Percentiles rank a stretch among this genome's conserved stretches.
Conservation (phyloP, 2,113 vertebrate genomes). For the Bothrops jararaca region DNA sequence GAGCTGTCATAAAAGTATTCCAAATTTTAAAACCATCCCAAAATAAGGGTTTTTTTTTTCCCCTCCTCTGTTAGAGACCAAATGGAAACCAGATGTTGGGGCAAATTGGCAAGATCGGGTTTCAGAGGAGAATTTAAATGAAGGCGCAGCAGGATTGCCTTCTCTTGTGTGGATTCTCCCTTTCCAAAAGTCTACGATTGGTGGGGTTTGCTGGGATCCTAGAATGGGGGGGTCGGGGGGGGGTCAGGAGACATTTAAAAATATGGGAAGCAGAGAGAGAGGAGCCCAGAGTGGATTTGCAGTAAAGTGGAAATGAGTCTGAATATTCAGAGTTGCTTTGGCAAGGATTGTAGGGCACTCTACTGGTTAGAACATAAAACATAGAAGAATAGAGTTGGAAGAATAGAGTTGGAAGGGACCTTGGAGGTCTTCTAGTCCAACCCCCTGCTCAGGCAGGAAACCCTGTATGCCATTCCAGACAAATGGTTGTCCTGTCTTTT, state of each 20-base stretch:
- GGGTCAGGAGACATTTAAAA: background rate
- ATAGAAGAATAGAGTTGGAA: background rate
- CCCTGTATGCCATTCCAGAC: background rate
- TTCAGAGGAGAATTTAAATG: slow-evolving; percentile 32
- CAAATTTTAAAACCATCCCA: slow-evolving; percentile 56
- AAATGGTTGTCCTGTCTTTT: background rate
- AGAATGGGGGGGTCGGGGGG: background rate
- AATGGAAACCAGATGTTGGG: slow-evolving; percentile 66
- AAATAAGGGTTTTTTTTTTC: slow-evolving; percentile 27
- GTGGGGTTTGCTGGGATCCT: background rate
- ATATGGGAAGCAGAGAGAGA: background rate
- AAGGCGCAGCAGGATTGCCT: background rate
- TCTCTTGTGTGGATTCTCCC: background rate
- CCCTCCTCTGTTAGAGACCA: slow-evolving; percentile 61
- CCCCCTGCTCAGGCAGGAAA: background rate
- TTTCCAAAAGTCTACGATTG: background rate
- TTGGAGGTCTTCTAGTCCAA: background rate
- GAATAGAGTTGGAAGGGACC: background rate
- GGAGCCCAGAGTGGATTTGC: background rate
- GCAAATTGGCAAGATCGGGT: slow-evolving; percentile 43
- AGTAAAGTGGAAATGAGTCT: background rate
- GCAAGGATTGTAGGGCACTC: background rate
- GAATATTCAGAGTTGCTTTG: background rate
- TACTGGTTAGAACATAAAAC: background rate
- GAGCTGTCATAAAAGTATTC: slow-evolving; percentile 54